Base-by-base conservation (phyloP, 2,113 vertebrate genomes). In the Xerus inauris region DNA sequence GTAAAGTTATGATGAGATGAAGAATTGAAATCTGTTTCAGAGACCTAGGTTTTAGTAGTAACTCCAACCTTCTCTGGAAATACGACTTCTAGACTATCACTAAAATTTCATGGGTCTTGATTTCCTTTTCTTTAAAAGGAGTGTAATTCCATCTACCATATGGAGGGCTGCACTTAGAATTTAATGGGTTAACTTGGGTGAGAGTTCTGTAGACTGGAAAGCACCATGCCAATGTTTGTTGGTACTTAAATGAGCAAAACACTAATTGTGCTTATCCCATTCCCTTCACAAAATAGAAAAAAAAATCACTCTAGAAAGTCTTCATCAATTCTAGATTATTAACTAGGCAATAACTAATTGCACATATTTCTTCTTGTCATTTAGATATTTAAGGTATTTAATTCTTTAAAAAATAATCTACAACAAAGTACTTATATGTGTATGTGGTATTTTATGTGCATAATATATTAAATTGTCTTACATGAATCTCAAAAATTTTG, bases 311-410 rank as follows among this genome's bases (percentile, higher is more conserved):
- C 30, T 49, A 89, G 64, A 87, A 67, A 73, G 16, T 82, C 40
- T 86, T 87, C 38, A 65, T 94, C 71, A 30, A 30, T 87, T 93
- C 40, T 73, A 30, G 26, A 87, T 81, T 85, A 81, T 72, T 95
- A 79, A 71, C 69, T 84, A 45, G 67, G 4, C 83, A 79, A 87
- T 75, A 67, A 90, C 72, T 71, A 72, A 75, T 19, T 54, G 94
- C 83, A 42, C 24, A 42, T 28, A 17, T 76, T 12, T 88, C 4
- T 91, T 93, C 89, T 87, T 93, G 64, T 26, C 57, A 71, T 30
- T 26, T 72, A 65, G 20, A 79, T 8, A 40, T 13, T 24, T 9
- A 30, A n/a, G 10, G 16, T 71, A 83, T 85, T 85, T 67, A 54
- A 11, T 28, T 76, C 28, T 71, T 92, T 8, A 59, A 26, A 72